Evolutionary conservation across 2,797 vertebrate species (phyloP), one percentile per base, ranked within the genome.

Genomic region (Argya squamiceps): DNA sequence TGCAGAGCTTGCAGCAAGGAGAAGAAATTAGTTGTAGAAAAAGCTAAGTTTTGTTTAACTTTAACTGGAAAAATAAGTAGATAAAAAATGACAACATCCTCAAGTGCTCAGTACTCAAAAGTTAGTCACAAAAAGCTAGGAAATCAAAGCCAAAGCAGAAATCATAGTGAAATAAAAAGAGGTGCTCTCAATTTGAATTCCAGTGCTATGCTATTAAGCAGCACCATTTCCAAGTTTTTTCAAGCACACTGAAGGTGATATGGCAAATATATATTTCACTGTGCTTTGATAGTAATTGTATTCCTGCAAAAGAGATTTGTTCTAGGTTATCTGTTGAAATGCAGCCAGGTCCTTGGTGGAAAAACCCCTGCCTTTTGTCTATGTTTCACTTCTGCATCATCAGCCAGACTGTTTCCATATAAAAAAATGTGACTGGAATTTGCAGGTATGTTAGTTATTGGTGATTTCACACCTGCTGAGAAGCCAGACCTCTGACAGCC

Each of bases 401-500:
- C 1, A 1, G 37, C 44, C 52, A 71, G 36, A 20, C 65, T 63
- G n/a, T 64, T 89, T 88, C 64, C 58, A 15, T 30, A 52, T 34
- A 68, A 83, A 91, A 91, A 83, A 75, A 50, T 6, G 32, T 68
- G 53, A 47, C 27, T 77, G 50, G 85, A 92, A 90, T 91, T 84
- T 75, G 46, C n/a, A 89, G 65, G 37, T 77, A 80, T 39, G 53
- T 79, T 39, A 63, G 43, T 84, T 91, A 68, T 62, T 90, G 65
- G 37, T 73, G 60, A 75, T 89, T 94, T 93, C 12, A 8, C 88
- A 50, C 86, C 81, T 71, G 69, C 43, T 94, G 58, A 3, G 10
- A 88, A 92, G 77, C 69, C 93, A 92, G 80, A 84, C 43, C 50
- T 86, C 43, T 84, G 73, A 69, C 60, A 88, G 64, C 84, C 68